Percentiles rank a stretch among this genome's conserved stretches.
These are phyloP conservation scores for Teinopalpus imperialis DNA, from an alignment of 2,888 invertebrate species.

Conservation along the genomic window DNA sequence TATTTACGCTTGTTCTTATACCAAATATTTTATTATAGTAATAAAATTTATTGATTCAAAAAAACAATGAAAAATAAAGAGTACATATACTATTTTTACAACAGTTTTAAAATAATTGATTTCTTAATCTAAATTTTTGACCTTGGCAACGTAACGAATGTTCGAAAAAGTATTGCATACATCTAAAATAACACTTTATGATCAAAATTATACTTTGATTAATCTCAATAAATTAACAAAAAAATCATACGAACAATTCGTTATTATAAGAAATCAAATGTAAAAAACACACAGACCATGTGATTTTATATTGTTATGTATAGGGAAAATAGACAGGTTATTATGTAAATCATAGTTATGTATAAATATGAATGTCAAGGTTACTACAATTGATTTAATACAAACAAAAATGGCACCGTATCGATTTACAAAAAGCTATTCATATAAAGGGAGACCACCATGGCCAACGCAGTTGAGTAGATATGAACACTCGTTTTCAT, in stretches of 20 bases:
- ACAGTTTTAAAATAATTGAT: too few species aligned
- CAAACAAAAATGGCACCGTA: constrained; percentile 17
- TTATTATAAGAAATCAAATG: constrained; percentile 5
- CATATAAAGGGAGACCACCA: constrained; percentile 9
- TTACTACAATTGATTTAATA: constrained; percentile 21
- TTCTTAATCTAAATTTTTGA: too few species aligned
- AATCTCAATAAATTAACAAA: too few species aligned
- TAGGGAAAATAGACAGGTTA: constrained; percentile 1
- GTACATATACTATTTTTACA: too few species aligned
- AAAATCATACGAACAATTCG: too few species aligned
- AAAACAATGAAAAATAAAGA: constrained; percentile 15
- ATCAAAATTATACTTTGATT: too few species aligned
- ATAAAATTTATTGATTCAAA: not conserved
- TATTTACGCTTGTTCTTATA: not conserved
- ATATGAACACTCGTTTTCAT: constrained; percentile 17
- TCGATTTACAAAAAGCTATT: constrained; percentile 20
- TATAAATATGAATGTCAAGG: constrained; percentile 21
- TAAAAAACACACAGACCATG: constrained; percentile 3
- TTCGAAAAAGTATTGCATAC: too few species aligned
- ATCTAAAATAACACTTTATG: too few species aligned
- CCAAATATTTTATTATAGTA: too few species aligned
- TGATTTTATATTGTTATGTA: not conserved
- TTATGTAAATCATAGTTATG: constrained; percentile 13
- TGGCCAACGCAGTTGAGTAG: constrained; percentile 7
- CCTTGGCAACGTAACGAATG: too few species aligned